Percentiles rank a stretch among this genome's conserved stretches.
These are phyloP conservation scores for Dione juno DNA, from an alignment of 2,888 invertebrate genomes.

Conservation along the genomic window DNA sequence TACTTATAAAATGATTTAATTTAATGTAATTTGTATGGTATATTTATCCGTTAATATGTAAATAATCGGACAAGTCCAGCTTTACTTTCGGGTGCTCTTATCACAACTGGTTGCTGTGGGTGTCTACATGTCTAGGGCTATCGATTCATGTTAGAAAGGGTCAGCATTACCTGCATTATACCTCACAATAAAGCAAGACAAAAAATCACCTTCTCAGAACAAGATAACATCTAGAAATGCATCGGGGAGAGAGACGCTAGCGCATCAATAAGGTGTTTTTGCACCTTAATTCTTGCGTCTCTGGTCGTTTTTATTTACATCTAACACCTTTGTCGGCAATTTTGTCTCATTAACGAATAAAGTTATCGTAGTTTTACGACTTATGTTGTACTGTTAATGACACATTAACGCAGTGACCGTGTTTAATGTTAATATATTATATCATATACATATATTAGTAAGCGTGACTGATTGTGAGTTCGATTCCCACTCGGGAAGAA, in stretches of 20 bases:
- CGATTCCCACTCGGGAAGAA: too few species aligned
- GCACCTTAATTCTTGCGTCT: slow-evolving; percentile 47
- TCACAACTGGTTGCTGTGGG: slow-evolving; percentile 68
- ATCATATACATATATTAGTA: too few species aligned
- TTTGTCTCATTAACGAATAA: slow-evolving; percentile 73
- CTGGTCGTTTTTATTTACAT: slow-evolving; percentile 71
- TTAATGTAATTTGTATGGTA: too few species aligned
- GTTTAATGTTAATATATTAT: not conserved
- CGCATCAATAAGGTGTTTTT: slow-evolving; percentile 70
- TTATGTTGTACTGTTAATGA: slow-evolving; percentile 17
- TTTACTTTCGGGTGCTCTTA: slow-evolving; percentile 49
- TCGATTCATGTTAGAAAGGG: slow-evolving; percentile 70
- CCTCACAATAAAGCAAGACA: slow-evolving; percentile 53
- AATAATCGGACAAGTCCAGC: slow-evolving; percentile 44
- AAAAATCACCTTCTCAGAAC: slow-evolving; percentile 70
- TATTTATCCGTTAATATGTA: not conserved
- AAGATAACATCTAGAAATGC: slow-evolving; percentile 77
- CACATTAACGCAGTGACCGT: not conserved
- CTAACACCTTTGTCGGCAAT: slow-evolving; percentile 79
- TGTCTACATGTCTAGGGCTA: slow-evolving; percentile 62
- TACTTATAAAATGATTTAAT: too few species aligned
- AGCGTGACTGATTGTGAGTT: too few species aligned
- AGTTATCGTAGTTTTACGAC: slow-evolving; percentile 46
- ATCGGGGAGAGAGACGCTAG: slow-evolving; percentile 70
- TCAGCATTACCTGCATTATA: slow-evolving; percentile 46